Evolutionary conservation across 2,113 vertebrate genomes (phyloP).

Genomic region (Tragelaphus strepsiceros): DNA sequence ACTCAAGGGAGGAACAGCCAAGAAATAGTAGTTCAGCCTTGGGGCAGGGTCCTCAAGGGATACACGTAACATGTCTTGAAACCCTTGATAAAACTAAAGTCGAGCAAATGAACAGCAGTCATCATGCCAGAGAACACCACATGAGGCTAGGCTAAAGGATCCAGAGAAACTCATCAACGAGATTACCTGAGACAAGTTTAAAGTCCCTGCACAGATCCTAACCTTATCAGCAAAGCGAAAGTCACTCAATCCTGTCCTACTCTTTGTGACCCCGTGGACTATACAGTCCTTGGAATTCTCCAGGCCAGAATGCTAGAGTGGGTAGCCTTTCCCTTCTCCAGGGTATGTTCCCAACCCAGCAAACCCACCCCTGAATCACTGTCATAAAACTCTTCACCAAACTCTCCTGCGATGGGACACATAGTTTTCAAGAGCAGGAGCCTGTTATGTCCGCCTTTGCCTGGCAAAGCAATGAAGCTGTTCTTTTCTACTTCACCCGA

Average conservation of each 20-base stretch:
- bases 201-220: background rate
- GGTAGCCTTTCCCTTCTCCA: background rate
- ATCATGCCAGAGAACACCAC: background rate
- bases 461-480: background rate
- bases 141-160: background rate
- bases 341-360: background rate
- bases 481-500: background rate
- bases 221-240: background rate
- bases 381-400: background rate
- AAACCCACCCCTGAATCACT: background rate
- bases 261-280: rapidly evolving
- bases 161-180: background rate
- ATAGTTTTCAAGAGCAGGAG: background rate
- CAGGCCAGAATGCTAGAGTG: background rate
- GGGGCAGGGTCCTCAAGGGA: background rate
- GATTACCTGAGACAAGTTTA: background rate
- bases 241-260: background rate
- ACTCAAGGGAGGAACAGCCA: background rate
- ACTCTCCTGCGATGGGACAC: background rate
- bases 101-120: background rate
- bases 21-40: background rate
- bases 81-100: background rate
- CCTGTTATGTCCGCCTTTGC: background rate
- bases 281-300: background rate
- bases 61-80: background rate